These are phyloP conservation scores for Barnardius zonarius DNA, from an alignment of 2,113 vertebrate species.

Conservation along the genomic window DNA sequence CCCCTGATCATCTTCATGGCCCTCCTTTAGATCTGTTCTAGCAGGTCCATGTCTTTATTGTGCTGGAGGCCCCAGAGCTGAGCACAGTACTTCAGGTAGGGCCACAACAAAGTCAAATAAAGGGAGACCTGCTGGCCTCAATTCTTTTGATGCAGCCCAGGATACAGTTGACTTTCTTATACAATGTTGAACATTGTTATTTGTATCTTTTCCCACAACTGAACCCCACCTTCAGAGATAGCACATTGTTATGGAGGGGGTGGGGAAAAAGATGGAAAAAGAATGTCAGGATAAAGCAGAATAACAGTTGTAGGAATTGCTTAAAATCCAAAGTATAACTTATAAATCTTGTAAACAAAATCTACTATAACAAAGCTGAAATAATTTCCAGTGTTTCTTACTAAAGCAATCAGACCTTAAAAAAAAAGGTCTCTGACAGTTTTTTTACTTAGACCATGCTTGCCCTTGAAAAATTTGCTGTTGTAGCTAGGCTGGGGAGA, in stretches of 20 bases:
- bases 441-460: background rate
- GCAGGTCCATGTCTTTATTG: rapidly evolving
- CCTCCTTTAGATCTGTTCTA: background rate
- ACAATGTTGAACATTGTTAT: background rate
- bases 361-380: background rate
- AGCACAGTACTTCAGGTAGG: background rate
- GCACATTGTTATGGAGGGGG: background rate
- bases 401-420: background rate
- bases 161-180: background rate
- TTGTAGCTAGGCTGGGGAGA: background rate
- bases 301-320: background rate
- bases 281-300: background rate
- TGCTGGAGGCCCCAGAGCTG: background rate
- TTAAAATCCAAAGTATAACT: background rate
- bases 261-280: background rate
- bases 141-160: background rate
- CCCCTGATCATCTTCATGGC: rapidly evolving
- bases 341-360: background rate
- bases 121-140: rapidly evolving
- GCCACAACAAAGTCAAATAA: rapidly evolving
- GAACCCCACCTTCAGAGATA: background rate
- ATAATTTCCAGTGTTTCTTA: background rate
- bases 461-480: constrained; percentile 38
- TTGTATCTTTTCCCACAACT: background rate
- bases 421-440: background rate